These are phyloP conservation scores for Pangasius krempfi DNA, from an alignment of 2,797 vertebrate genomes.

Conservation along the genomic window DNA sequence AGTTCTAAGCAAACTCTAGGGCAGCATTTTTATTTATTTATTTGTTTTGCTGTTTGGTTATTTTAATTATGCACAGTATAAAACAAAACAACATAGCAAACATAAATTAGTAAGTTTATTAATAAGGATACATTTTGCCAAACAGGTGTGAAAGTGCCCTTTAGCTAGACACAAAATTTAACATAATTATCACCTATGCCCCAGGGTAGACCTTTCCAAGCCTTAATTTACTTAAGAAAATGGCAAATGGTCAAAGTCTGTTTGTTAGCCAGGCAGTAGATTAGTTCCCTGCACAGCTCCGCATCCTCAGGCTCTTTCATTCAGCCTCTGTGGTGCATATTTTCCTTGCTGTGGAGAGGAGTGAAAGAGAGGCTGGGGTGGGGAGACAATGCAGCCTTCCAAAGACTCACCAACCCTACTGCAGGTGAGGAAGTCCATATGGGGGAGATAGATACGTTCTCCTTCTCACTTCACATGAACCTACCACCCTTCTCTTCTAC, in stretches of 20 bases:
- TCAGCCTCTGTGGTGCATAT: slow-evolving; percentile 66
- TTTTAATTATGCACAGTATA: neutral
- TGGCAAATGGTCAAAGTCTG: too few relatives aligned
- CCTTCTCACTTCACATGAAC: slow-evolving; percentile 75
- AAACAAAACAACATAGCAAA: neutral
- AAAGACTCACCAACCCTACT: slow-evolving; percentile 66
- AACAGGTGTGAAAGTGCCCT: too few relatives aligned
- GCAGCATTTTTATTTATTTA: too few relatives aligned
- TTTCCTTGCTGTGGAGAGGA: slow-evolving; percentile 67
- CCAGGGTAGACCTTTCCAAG: too few relatives aligned
- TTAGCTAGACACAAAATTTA: too few relatives aligned
- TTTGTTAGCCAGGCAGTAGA: too few relatives aligned
- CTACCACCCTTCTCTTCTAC: slow-evolving; percentile 61
- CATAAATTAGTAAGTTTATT: neutral
- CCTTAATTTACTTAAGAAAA: too few relatives aligned
- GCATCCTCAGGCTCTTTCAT: slow-evolving; percentile 59
- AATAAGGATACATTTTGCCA: neutral
- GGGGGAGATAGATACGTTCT: slow-evolving; percentile 73
- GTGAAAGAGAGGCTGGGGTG: slow-evolving; percentile 17
- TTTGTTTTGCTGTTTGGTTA: too few relatives aligned
- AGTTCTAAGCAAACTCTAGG: too few relatives aligned
- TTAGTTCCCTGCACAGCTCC: slow-evolving; percentile 50
- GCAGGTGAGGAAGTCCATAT: slow-evolving; percentile 45
- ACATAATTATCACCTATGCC: too few relatives aligned
- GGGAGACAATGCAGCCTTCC: slow-evolving; percentile 77